Conservation (phyloP, 2,797 vertebrate species). For the Rhincodon typus region DNA sequence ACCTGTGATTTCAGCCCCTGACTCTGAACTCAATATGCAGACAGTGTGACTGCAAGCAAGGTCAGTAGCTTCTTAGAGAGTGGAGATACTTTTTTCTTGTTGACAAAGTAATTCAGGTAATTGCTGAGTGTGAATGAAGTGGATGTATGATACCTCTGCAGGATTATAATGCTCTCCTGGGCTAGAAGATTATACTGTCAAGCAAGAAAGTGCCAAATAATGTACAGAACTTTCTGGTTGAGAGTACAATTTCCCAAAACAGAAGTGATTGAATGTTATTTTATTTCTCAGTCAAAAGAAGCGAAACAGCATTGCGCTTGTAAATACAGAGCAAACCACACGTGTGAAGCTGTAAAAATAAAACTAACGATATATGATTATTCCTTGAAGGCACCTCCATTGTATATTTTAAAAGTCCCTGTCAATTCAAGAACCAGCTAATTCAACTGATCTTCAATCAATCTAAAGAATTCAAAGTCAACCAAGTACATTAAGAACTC, state of each 20-base stretch:
- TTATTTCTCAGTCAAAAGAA: background rate
- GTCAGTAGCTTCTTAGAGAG: background rate
- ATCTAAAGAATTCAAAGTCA: background rate
- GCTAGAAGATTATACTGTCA: background rate
- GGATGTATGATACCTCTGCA: background rate
- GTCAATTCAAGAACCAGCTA: background rate
- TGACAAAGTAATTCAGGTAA: background rate
- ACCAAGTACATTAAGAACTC: background rate
- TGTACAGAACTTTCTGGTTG: background rate
- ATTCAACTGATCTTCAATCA: background rate
- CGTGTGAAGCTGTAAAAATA: background rate
- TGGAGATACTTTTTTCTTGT: background rate
- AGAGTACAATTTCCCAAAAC: background rate
- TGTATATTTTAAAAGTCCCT: background rate
- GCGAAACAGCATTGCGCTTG: background rate
- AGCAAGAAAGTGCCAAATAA: slow-evolving; percentile 2
- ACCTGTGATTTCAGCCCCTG: no score
- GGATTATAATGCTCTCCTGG: background rate
- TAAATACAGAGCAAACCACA: background rate
- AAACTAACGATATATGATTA: background rate
- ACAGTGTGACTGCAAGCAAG: no score
- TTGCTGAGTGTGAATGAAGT: background rate
- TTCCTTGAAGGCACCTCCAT: background rate
- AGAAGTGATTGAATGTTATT: background rate
- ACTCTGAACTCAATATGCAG: no score